phyloP scores from a whole-genome alignment of 1,140 invertebrate genomes.

The Saccostrea cuccullata region DNA sequence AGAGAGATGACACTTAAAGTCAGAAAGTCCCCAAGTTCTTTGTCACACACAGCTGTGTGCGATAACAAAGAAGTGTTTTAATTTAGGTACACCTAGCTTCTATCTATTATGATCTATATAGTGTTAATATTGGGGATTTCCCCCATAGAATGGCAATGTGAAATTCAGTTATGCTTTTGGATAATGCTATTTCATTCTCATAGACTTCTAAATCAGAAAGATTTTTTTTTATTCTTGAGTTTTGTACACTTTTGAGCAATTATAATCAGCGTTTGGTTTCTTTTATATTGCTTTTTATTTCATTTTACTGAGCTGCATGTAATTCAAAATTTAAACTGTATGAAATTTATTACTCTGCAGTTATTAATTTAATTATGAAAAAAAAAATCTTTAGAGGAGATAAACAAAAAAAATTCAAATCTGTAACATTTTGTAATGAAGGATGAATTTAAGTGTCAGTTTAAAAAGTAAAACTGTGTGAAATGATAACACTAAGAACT shows the following conservation, averaged over 20 bases:
- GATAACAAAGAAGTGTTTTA: background rate
- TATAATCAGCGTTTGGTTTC: too few relatives aligned
- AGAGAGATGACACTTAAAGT: background rate
- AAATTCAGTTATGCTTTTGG: too few relatives aligned
- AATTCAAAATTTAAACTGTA: too few relatives aligned
- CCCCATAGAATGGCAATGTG: too few relatives aligned
- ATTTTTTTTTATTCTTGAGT: too few relatives aligned
- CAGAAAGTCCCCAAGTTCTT: background rate
- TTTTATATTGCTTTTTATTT: too few relatives aligned
- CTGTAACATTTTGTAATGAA: background rate
- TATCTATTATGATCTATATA: background rate
- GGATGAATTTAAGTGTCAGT: background rate
- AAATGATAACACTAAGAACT: background rate
- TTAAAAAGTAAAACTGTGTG: background rate
- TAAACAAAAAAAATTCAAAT: background rate
- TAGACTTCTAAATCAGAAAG: too few relatives aligned
- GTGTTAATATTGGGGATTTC: too few relatives aligned
- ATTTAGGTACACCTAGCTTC: background rate
- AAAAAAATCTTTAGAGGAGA: background rate
- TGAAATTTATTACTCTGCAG: too few relatives aligned
- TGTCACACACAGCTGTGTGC: background rate
- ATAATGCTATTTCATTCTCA: too few relatives aligned
- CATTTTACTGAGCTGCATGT: too few relatives aligned
- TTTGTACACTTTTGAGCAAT: too few relatives aligned
- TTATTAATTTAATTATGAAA: background rate